Conservation (phyloP, 1,140 invertebrate genomes). For the Hylaeus anthracinus region DNA sequence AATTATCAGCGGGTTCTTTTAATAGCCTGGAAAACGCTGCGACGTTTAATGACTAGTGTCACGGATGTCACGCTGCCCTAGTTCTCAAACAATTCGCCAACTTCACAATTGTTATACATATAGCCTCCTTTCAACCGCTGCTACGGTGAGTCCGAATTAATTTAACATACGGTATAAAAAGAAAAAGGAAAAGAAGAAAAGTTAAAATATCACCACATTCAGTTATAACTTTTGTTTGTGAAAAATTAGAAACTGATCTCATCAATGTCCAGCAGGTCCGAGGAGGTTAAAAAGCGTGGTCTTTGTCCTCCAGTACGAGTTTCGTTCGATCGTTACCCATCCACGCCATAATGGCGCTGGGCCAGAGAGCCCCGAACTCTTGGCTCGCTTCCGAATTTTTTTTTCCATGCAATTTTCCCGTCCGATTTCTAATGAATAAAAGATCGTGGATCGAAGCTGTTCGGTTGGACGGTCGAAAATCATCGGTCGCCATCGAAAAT, state of each 20-base stretch:
- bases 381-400: slow-evolving; percentile 34
- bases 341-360: slow-evolving; percentile 8
- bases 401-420: slow-evolving; percentile 47
- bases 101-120: slow-evolving; percentile 39
- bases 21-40: slow-evolving; percentile 64
- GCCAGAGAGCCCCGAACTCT: background rate
- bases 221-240: too few species aligned
- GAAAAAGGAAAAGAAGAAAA: background rate
- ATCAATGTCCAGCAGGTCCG: too few species aligned
- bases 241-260: too few species aligned
- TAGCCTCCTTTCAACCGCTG: background rate
- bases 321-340: background rate
- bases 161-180: background rate
- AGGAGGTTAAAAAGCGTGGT: background rate
- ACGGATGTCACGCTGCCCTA: slow-evolving; percentile 73
- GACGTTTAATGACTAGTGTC: slow-evolving; percentile 71
- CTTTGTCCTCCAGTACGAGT: background rate
- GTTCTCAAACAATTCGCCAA: slow-evolving; percentile 70
- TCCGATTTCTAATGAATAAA: slow-evolving; percentile 63
- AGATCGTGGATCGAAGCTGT: slow-evolving; percentile 52
- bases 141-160: slow-evolving; percentile 8
- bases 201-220: too few species aligned
- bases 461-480: slow-evolving; percentile 47
- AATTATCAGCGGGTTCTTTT: slow-evolving; percentile 69
- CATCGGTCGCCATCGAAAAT: slow-evolving; percentile 59